Percentiles rank a stretch among this genome's conserved stretches.
Evolutionary conservation across 2,888 invertebrate genomes (phyloP).

Genomic region (Dynastes grantii): DNA sequence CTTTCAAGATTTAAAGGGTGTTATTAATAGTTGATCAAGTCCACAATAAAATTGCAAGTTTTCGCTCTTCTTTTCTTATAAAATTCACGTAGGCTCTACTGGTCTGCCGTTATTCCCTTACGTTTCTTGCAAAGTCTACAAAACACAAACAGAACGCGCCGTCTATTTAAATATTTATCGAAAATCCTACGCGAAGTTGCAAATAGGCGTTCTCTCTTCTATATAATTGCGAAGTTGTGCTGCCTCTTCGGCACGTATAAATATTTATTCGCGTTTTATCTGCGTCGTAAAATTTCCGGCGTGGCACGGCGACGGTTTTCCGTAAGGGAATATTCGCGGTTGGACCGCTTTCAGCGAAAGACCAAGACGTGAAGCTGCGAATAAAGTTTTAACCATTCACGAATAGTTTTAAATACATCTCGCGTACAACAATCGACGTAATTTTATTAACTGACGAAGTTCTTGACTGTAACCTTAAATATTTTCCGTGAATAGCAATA

Average conservation of each 20-base stretch:
- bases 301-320: slow-evolving; percentile 11
- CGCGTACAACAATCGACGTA: slow-evolving; percentile 10
- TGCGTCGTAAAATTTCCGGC: slow-evolving; percentile 29
- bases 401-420: slow-evolving; percentile 43
- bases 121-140: not conserved
- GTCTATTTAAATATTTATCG: slow-evolving; percentile 42
- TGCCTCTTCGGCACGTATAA: slow-evolving; percentile 22
- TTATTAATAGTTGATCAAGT: too few species aligned
- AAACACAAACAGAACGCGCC: slow-evolving; percentile 36
- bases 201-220: slow-evolving; percentile 16
- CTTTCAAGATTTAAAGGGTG: not conserved
- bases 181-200: slow-evolving; percentile 35
- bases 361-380: not conserved
- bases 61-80: not conserved
- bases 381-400: slow-evolving; percentile 10
- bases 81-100: not conserved
- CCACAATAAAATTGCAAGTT: too few species aligned
- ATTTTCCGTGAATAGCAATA: too few species aligned
- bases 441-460: slow-evolving; percentile 20
- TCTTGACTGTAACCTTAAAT: not conserved
- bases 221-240: slow-evolving; percentile 41
- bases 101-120: too few species aligned
- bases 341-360: slow-evolving; percentile 2
- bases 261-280: slow-evolving; percentile 44
- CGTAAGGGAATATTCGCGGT: slow-evolving; percentile 17